Percentiles rank a stretch among this genome's conserved stretches.
These are phyloP conservation scores for Cataglyphis altisquamis DNA, from an alignment of 2,888 invertebrate genomes.

Conservation along the genomic window DNA sequence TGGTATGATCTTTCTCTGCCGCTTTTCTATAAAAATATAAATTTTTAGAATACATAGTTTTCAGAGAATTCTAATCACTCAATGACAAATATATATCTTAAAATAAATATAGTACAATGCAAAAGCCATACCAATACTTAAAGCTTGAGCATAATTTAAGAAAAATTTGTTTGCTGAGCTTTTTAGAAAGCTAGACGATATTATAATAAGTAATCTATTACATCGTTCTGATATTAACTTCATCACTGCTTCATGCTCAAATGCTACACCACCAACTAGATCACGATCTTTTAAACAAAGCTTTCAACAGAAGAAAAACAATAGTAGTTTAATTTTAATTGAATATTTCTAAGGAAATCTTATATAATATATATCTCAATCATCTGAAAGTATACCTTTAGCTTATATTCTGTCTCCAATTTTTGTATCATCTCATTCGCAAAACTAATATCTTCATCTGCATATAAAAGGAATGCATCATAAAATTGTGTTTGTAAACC, in stretches of 20 bases:
- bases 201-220: slow-evolving; percentile 92
- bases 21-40: slow-evolving; percentile 84
- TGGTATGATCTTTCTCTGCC: slow-evolving; percentile 90
- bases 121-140: slow-evolving; percentile 91
- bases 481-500: slow-evolving; percentile 89
- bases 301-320: slow-evolving; percentile 85
- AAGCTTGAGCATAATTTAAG: slow-evolving; percentile 92
- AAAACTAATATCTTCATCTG: slow-evolving; percentile 91
- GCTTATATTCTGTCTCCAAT: slow-evolving; percentile 89
- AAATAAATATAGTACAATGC: slow-evolving; percentile 3
- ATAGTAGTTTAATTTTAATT: slow-evolving; percentile 7
- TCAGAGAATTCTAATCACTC: not conserved
- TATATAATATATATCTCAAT: slow-evolving; percentile 3
- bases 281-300: slow-evolving; percentile 92
- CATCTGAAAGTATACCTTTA: slow-evolving; percentile 87
- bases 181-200: slow-evolving; percentile 92
- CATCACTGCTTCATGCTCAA: slow-evolving; percentile 91
- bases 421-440: slow-evolving; percentile 89
- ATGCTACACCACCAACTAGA: slow-evolving; percentile 90
- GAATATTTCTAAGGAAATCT: not conserved
- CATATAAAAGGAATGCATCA: slow-evolving; percentile 93
- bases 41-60: not conserved
- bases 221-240: slow-evolving; percentile 92
- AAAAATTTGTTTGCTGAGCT: slow-evolving; percentile 93
- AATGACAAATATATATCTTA: not conserved